Evolutionary conservation across 2,797 vertebrate species (phyloP), one percentile per base, ranked within the genome.

Genomic region (Urosaurus nigricauda): DNA sequence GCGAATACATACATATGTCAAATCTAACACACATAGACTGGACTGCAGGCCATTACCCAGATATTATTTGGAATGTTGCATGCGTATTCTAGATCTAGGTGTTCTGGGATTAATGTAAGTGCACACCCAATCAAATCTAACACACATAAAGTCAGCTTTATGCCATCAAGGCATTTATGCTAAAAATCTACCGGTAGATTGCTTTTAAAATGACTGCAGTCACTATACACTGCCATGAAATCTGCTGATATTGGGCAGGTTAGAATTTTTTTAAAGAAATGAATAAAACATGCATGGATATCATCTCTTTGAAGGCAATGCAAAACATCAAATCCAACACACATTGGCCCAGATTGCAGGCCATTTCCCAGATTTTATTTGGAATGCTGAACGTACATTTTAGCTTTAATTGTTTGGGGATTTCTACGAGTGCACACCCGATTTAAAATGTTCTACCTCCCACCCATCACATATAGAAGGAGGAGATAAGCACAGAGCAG

Each of bases 401-500:
- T 58, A n/a, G 78, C 6, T 7, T 9, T 35, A 24, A 6, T 4
- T 79, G 53, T 11, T n/a, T 35, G 56, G 32, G 14, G 32, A 19
- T 35, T 21, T 58, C 53, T 16, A 37, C 17, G n/a, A 4, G 0
- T 9, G 16, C 29, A 17, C 26, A 2, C 24, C 37, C 37, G 26
- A 6, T 82, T 65, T 43, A 29, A 32, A 17, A 81, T 53, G 47
- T 53, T 56, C 19, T 32, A n/a, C 60, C 13, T 2, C 19, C 13
- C 2, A 7, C 8, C 17, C 21, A 14, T 56, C 6, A 13, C 32
- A 71, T 71, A 35, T 29, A 65, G 1, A 0, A 79, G 80, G 77
- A 60, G 79, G n/a, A 79, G 40, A 71, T 91, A 88, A 73, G 2
- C 60, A 11, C 32, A 80, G 88, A 79, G 90, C 14, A n/a, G 3